Conservation (phyloP, 2,113 vertebrate species). For the Prochilodus magdalenae region DNA sequence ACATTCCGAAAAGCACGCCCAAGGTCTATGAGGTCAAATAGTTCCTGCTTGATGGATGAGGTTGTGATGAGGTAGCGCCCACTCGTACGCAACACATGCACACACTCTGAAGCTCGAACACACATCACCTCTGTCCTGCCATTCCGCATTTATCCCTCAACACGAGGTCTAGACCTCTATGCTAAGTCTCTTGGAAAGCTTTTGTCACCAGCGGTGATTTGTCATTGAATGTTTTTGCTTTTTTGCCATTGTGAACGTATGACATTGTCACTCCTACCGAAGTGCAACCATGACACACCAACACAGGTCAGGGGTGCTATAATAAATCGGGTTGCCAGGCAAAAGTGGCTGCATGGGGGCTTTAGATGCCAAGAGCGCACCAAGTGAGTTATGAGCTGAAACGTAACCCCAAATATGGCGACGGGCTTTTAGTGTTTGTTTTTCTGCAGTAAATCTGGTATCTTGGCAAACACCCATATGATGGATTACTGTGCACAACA, state of each 20-base stretch:
- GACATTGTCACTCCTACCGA: neutral
- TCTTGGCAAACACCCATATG: constrained; percentile 33
- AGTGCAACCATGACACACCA: constrained; percentile 10
- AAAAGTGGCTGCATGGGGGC: constrained; percentile 25
- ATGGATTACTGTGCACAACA: constrained; percentile 27
- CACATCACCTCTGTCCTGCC: constrained; percentile 5
- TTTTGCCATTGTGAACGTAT: neutral
- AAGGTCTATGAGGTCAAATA: constrained; percentile 23
- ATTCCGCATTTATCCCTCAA: constrained; percentile 16
- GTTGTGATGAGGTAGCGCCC: neutral
- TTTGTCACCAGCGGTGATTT: constrained; percentile 8
- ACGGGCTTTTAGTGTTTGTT: constrained; percentile 27
- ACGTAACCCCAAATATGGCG: constrained; percentile 39
- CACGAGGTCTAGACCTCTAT: neutral
- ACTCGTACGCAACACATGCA: neutral
- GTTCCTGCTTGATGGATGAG: constrained; percentile 28
- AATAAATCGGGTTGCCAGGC: constrained; percentile 48
- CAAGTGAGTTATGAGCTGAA: constrained; percentile 47
- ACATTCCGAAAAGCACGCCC: constrained; percentile 4
- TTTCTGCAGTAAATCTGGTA: constrained; percentile 45
- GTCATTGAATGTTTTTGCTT: constrained; percentile 28
- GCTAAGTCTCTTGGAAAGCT: constrained; percentile 17
- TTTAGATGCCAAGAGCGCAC: constrained; percentile 34
- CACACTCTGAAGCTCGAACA: neutral
- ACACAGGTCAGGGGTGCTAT: constrained; percentile 39